A percentile compares a stretch with the other conserved stretches of the same genome.
phyloP scores from a whole-genome alignment of 2,797 vertebrate species.

The Cercopithecus mitis region DNA sequence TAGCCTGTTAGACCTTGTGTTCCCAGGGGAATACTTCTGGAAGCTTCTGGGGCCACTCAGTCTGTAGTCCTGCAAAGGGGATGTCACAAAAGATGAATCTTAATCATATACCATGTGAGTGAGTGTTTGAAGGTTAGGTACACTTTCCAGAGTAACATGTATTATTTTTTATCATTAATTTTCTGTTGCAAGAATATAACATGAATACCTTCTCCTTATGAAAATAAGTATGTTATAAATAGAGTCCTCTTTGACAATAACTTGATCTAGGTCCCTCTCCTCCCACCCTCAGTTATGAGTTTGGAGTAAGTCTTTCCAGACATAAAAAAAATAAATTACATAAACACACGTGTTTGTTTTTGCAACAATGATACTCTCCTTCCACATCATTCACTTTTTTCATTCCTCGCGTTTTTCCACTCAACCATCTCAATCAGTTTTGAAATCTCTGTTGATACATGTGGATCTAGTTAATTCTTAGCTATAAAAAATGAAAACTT shows the following conservation, averaged over 20 bases:
- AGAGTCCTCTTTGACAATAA: slow-evolving; percentile 21
- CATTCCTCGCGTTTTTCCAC: background rate
- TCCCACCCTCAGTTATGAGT: slow-evolving; percentile 22
- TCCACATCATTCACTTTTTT: slow-evolving; percentile 27
- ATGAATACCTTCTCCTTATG: slow-evolving; percentile 16
- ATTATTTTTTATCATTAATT: slow-evolving; percentile 56
- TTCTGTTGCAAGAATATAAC: slow-evolving; percentile 40
- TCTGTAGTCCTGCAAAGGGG: background rate
- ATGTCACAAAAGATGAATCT: background rate
- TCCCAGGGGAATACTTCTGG: background rate
- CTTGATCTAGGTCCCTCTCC: background rate
- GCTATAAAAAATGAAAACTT: background rate
- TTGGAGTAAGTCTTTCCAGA: slow-evolving; percentile 50
- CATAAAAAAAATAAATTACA: slow-evolving; percentile 24
- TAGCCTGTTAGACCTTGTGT: background rate
- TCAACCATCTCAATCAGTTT: slow-evolving; percentile 40
- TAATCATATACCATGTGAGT: background rate
- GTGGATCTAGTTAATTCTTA: background rate
- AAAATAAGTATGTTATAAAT: slow-evolving; percentile 45
- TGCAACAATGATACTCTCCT: background rate
- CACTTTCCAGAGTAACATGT: background rate
- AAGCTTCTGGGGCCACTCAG: background rate
- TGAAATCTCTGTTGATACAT: slow-evolving; percentile 29
- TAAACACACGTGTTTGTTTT: slow-evolving; percentile 47
- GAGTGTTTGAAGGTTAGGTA: slow-evolving; percentile 6